Conservation (phyloP, 2,113 vertebrate species). For the Pachycephala philippinensis region DNA sequence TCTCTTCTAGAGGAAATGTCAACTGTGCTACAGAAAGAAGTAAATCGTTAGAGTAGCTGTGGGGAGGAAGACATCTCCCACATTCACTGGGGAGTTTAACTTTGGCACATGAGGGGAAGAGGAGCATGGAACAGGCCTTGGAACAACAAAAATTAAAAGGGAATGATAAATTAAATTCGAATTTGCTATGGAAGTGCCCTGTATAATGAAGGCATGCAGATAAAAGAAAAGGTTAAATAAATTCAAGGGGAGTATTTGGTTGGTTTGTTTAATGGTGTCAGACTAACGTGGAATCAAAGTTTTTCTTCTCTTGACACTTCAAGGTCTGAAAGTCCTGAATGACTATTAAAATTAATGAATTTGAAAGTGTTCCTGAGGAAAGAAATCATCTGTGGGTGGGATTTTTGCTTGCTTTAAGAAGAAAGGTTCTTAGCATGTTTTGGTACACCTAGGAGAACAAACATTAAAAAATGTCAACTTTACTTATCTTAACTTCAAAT, state of each 20-base stretch:
- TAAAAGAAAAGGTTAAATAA: not conserved
- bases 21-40: not conserved
- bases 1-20: not conserved
- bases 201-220: not conserved
- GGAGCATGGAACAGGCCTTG: not conserved
- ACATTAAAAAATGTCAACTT: not conserved
- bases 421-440: not conserved
- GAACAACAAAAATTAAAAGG: not conserved
- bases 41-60: not conserved
- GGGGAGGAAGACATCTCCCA: not conserved
- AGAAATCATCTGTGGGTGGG: not conserved
- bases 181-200: not conserved
- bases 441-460: not conserved
- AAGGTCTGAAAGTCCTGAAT: not conserved
- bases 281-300: not conserved
- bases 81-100: not conserved
- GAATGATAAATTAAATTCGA: not conserved
- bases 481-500: not conserved
- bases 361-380: not conserved
- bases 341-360: not conserved
- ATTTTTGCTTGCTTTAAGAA: not conserved
- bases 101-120: not conserved
- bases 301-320: not conserved
- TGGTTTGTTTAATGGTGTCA: not conserved
- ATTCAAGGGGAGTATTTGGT: not conserved